Evolutionary conservation across 2,888 invertebrate species (phyloP), one percentile per base, ranked within the genome.

Genomic region (Anticlea derivata): DNA sequence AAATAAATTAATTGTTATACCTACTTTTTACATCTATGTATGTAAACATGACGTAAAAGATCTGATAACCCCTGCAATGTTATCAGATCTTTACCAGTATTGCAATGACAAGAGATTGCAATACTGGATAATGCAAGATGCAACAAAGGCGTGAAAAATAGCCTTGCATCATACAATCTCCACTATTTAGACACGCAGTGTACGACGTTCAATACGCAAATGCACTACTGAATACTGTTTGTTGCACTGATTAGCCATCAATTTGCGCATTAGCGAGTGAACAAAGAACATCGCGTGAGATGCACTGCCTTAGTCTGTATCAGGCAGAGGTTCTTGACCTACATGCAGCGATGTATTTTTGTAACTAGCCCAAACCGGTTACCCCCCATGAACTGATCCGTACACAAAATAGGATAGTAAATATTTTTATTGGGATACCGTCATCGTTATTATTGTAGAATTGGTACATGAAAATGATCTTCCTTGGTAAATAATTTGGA

Each of bases 261-360:
- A 48, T 39, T 35, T 34, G 34, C 47, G 33, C 33, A 38, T 43
- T 39, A 50, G 44, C 24, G 13, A 44, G 34, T 53, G 50, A 61
- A 65, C 65, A 68, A 74, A 73, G 67, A 68, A 63, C 62, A 63
- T 69, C 60, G 69, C 73, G 69, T 73, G 68, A 61, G 64, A 63
- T 66, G 61, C 58, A 65, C 67, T 75, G 75, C 71, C 70, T 63
- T 61, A 54, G 60, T 59, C 53, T 63, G 64, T 63, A 67, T 55
- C 53, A 54, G n/a, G n/a, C n/a, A n/a, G 72, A 78, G 84, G 80
- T 83, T 78, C 78, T 81, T 83, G 83, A 82, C 83, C 81, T 63
- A 80, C 70, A 74, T 77, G 73, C 60, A 66, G 60, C 63, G 69
- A 37, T 59, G 65, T 73, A 73, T 75, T 68, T 73, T 70, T 60